Evolutionary conservation across 2,888 invertebrate species (phyloP), one percentile per base, ranked within the genome.

Genomic region (Leucophora obtusa): DNA sequence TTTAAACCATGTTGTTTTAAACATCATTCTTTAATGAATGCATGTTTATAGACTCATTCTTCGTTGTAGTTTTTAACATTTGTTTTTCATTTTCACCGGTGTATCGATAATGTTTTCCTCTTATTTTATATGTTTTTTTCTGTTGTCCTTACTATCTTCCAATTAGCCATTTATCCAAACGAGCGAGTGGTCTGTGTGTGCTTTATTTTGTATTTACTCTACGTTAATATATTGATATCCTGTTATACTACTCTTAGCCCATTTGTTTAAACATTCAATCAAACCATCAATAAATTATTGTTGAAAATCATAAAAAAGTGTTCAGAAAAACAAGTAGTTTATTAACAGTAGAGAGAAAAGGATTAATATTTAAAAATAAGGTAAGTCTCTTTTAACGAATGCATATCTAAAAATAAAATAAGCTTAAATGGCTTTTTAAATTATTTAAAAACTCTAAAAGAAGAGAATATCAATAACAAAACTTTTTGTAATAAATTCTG

Each of bases 51-150:
- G 15, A 18, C 17, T 63, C 10, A 17, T 33, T 28, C 43, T 7
- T n/a, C 7, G 14, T 60, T n/a, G 21, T 60, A 18, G 38, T 21
- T 35, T 60, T 43, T 8, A 59, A 43, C 43, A 47, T 8, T 24
- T n/a, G 10, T 38, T 18, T 51, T 18, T 50, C 35, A 18, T 53
- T 35, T 53, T 53, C n/a, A 53, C 65, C 53, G 65, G 53, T 21
- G n/a, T 33, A 1, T 15, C 28, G 8, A 33, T 38, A 38, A 38
- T 38, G 15, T 10, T 60, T 9, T 8, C n/a, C 18, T n/a, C 38
- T 18, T 47, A 4, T n/a, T 6, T n/a, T 47, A 47, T 47, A n/a
- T n/a, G 6, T 38, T 38, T 11, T 38, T 38, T 38, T 38, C 10
- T n/a, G n/a, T 47, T 47, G n/a, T 47, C 43, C n/a, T 47, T n/a